These are phyloP conservation scores for Oeneis ivallda DNA, from an alignment of 2,888 invertebrate species.

Conservation along the genomic window DNA sequence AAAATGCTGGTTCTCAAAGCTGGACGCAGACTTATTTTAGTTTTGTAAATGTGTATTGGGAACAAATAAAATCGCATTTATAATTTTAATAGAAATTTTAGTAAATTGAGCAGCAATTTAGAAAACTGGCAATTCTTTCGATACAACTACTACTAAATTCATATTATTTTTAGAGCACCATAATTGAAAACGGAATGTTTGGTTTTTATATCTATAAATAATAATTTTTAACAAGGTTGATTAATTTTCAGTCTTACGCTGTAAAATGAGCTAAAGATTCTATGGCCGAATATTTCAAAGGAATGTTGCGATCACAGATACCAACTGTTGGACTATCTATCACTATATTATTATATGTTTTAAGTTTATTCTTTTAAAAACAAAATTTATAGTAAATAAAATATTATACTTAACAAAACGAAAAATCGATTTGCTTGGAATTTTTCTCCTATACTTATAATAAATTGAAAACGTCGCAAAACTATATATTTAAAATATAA, in stretches of 20 bases:
- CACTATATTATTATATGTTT: too few relatives aligned
- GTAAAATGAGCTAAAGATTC: too few relatives aligned
- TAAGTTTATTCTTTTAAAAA: not conserved
- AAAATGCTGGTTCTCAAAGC: not conserved
- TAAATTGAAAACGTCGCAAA: too few relatives aligned
- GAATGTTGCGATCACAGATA: not conserved
- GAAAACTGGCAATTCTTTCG: not conserved
- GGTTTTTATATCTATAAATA: not conserved
- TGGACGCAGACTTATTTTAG: too few relatives aligned
- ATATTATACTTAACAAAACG: too few relatives aligned
- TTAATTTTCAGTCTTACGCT: constrained; percentile 8
- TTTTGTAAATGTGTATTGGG: not conserved
- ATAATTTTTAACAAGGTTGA: not conserved
- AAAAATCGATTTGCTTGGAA: too few relatives aligned
- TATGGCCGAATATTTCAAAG: too few relatives aligned
- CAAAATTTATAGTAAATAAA: not conserved
- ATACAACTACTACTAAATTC: not conserved
- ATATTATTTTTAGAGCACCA: constrained; percentile 1
- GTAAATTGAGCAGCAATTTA: not conserved
- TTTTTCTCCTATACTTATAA: too few relatives aligned
- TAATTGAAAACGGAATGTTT: constrained; percentile 10
- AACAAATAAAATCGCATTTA: not conserved
- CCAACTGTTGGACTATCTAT: not conserved
- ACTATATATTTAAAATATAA: too few relatives aligned
- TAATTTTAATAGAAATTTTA: not conserved